Evolutionary conservation across 2,888 invertebrate genomes (phyloP), one percentile per base, ranked within the genome.

Genomic region (Steinernema hermaphroditum): DNA sequence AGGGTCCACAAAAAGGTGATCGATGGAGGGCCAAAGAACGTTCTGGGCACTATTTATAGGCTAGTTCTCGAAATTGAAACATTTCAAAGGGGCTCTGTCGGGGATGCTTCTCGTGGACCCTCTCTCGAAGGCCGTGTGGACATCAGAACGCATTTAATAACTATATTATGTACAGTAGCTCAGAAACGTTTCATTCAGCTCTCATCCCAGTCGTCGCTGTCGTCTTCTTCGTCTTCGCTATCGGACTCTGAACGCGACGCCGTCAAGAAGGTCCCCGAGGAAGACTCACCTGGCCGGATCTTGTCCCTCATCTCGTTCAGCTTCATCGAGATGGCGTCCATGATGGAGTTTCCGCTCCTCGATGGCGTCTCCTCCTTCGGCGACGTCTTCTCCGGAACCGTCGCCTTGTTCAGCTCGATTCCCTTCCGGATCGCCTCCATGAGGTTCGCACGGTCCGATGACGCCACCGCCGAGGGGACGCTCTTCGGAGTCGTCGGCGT

Each of bases 1-100:
- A n/a, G n/a, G n/a, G 62, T 16, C 62, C 16, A 14, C 29, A 68
- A 24, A 68, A 68, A 68, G 68, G 68, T 68, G 68, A 68, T 68
- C 68, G 34, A 34, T 34, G 34, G 34, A 68, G 24, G 27, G 24
- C 19, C 37, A 37, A 37, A 37, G 37, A 37, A 37, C 37, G n/a
- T n/a, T n/a, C n/a, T n/a, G n/a, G 37, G 37, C 37, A 12, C 37
- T 37, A 37, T 37, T 37, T 37, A n/a, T n/a, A n/a, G n/a, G n/a
- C n/a, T n/a, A n/a, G n/a, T n/a, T n/a, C n/a, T n/a, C n/a, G n/a
- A n/a, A n/a, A n/a, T n/a, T n/a, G n/a, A n/a, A n/a, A n/a, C n/a
- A n/a, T n/a, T n/a, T n/a, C n/a, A n/a, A n/a, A n/a, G n/a, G n/a
- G n/a, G n/a, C n/a, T n/a, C n/a, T n/a, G n/a, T n/a, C n/a, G n/a